Conservation (phyloP, 1,140 invertebrate species). For the Zaprionus capensis region DNA sequence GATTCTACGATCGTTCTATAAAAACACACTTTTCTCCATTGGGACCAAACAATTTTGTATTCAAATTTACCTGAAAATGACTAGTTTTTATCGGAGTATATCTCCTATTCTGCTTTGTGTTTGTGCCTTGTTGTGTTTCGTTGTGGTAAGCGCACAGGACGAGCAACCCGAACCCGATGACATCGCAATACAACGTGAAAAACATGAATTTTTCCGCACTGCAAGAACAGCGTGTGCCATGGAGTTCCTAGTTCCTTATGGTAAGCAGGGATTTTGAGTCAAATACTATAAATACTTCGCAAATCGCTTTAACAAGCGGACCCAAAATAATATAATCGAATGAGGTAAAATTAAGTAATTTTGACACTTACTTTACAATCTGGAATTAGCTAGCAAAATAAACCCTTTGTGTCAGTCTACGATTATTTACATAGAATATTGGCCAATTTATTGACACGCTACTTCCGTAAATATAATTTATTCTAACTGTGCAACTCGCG, state of each 20-base stretch:
- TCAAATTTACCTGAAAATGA: slow-evolving; percentile 32
- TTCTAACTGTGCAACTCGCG: slow-evolving; percentile 49
- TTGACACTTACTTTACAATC: too few species aligned
- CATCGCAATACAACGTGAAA: slow-evolving; percentile 51
- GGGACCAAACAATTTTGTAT: neutral
- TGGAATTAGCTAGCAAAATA: neutral
- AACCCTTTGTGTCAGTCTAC: neutral
- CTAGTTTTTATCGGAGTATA: neutral
- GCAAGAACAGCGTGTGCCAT: slow-evolving; percentile 49
- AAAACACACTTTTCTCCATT: neutral
- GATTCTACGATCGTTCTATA: slow-evolving; percentile 28
- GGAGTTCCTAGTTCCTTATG: slow-evolving; percentile 60
- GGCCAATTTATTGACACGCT: slow-evolving; percentile 36
- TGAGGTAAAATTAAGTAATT: neutral
- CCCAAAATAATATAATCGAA: neutral
- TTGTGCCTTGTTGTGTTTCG: slow-evolving; percentile 3
- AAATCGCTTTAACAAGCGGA: neutral
- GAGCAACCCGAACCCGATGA: slow-evolving; percentile 38
- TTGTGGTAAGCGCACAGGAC: slow-evolving; percentile 35
- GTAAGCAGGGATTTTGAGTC: slow-evolving; percentile 36
- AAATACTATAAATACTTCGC: neutral
- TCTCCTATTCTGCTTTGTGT: slow-evolving; percentile 8
- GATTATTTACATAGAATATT: slow-evolving; percentile 14
- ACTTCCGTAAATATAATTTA: slow-evolving; percentile 29
- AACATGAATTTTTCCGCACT: slow-evolving; percentile 45